Base-by-base conservation (phyloP, 1,140 invertebrate species). In the Tigriopus japonicus region DNA sequence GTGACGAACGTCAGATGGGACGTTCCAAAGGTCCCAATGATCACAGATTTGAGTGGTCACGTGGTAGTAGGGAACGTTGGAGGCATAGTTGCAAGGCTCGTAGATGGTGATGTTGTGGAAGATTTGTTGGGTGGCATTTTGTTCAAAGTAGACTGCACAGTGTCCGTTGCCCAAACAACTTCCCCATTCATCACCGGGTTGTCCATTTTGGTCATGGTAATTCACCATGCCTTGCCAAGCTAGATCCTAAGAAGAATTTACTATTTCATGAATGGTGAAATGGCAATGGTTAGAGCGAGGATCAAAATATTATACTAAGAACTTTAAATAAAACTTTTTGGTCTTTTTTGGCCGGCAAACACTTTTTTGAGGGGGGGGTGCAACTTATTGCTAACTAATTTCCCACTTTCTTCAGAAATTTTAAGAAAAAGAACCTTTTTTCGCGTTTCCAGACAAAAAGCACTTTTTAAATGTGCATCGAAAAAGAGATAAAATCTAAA, bases 101-200 rank as follows among this genome's bases (percentile, higher is more conserved):
- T 51, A 51, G 21, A 51, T 51, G 21, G 45, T 51, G 45, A 51
- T 51, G 45, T 51, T 51, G 45, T 51, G 45, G 45, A 51, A 51
- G 21, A 17, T 51, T 21, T 51, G 45, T 7, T 51, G 21, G 7
- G 45, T 51, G 3, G 45, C 45, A 10, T 51, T 51, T 10, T 51
- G 45, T 10, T 51, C 45, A 51, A 17, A 21, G 21, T 51, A 51
- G 15, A 17, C 21, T 2, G 15, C 15, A 51, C 45, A 51, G 10
- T 51, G 45, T 2, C 45, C 45, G 45, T 17, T 51, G 21, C 21
- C 45, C 3, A 51, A 10, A 51, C 45, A 51, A 7, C 45, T 21
- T 2, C 45, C 45, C 45, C 45, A 51, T 10, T 51, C 45, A 51
- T 51, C 45, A 2, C 28, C 45, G 3, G 45, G 45, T 17, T 17